These are phyloP conservation scores for Calypte anna DNA, from an alignment of 2,113 vertebrate genomes.

Conservation along the genomic window DNA sequence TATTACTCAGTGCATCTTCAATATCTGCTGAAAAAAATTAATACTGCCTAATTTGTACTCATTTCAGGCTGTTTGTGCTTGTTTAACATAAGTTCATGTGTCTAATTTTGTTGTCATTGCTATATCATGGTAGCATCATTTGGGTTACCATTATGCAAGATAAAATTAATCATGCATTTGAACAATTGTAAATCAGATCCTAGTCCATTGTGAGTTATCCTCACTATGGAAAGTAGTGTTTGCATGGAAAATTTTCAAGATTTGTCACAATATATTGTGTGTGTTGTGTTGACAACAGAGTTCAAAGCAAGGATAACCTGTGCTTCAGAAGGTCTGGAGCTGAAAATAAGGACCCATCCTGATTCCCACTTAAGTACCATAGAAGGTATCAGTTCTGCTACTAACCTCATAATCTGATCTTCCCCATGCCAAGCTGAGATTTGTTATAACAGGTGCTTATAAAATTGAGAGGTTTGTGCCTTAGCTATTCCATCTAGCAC, in stretches of 20 bases:
- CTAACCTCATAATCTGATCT: not conserved
- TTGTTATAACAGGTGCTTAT: not conserved
- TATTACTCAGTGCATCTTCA: not conserved
- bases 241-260: not conserved
- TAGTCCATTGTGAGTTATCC: not conserved
- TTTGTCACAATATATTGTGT: not conserved
- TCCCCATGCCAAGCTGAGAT: not conserved
- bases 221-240: not conserved
- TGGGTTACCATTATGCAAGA: not conserved
- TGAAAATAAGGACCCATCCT: not conserved
- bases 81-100: not conserved
- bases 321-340: not conserved
- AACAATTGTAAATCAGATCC: not conserved
- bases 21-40: not conserved
- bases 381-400: not conserved
- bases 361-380: not conserved
- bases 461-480: not conserved
- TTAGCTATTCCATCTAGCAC: not conserved
- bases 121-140: not conserved
- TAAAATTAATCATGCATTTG: not conserved
- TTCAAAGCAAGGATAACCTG: not conserved
- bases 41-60: not conserved
- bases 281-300: not conserved
- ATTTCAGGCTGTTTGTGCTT: not conserved
- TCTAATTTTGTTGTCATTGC: not conserved